A percentile compares a stretch with the other conserved stretches of the same genome.
Conservation (phyloP, 2,888 invertebrate species). For the Caenorhabditis sp. region DNA sequence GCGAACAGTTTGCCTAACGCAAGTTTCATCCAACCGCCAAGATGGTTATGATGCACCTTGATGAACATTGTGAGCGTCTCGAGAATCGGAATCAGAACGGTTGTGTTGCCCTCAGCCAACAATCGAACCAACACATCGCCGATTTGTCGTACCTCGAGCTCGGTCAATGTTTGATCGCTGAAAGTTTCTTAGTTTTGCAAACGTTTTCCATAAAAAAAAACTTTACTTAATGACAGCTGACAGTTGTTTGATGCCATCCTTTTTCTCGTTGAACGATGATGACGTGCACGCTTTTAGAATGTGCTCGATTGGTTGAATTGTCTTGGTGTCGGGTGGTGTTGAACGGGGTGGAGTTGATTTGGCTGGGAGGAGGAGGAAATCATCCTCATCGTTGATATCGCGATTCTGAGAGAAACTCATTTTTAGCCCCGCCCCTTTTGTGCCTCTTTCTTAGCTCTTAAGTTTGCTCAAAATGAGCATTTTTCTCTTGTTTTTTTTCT, state of each 20-base stretch:
- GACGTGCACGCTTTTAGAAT: constrained; percentile 28
- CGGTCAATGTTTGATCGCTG: constrained; percentile 6
- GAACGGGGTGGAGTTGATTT: constrained; percentile 12
- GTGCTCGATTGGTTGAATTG: constrained; percentile 24
- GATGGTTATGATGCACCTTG: constrained; percentile 9
- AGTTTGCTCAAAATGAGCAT: too few species aligned
- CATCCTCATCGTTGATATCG: constrained; percentile 24
- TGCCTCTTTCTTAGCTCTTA: too few species aligned
- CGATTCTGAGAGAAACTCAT: background rate
- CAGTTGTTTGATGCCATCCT: constrained; percentile 29
- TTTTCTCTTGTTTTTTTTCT: too few species aligned
- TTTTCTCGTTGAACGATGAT: constrained; percentile 25
- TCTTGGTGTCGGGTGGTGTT: constrained; percentile 17
- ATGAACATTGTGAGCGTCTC: constrained; percentile 17
- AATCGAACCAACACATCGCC: constrained; percentile 27
- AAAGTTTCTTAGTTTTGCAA: background rate
- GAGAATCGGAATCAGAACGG: constrained; percentile 18
- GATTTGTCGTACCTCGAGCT: constrained; percentile 18
- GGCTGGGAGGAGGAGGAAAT: constrained; percentile 14
- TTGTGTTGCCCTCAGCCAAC: constrained; percentile 31
- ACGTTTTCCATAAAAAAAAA: background rate
- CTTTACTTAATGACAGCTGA: constrained; percentile 11
- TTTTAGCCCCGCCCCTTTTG: too few species aligned
- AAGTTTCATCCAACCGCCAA: constrained; percentile 24
- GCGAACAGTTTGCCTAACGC: constrained; percentile 25